phyloP scores from a whole-genome alignment of 2,113 vertebrate species.

The Chrysochloris asiatica region DNA sequence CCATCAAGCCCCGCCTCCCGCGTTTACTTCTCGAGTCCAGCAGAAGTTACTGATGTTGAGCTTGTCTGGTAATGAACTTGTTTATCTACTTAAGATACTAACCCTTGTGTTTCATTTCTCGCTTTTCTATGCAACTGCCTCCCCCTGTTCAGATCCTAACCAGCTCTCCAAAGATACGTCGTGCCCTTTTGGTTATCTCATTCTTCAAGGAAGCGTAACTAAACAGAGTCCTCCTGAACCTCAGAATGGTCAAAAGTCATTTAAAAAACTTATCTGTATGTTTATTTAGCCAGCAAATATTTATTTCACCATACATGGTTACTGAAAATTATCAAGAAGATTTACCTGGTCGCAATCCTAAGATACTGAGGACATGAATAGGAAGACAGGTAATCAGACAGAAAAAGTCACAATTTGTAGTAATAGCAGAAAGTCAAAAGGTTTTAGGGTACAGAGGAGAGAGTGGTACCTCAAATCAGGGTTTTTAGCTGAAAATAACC shows the following conservation, averaged over 20 bases:
- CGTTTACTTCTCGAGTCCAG: not conserved
- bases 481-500: not conserved
- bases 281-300: conserved; percentile 32
- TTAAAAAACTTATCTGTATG: not conserved
- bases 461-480: fast-evolving
- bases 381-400: not conserved
- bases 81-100: not conserved
- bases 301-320: not conserved
- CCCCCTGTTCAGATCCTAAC: not conserved
- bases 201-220: not conserved
- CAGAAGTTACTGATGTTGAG: not conserved
- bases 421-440: not conserved
- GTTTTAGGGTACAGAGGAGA: not conserved
- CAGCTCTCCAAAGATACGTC: not conserved
- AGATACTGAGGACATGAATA: not conserved
- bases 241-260: not conserved
- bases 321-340: not conserved
- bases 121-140: not conserved
- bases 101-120: not conserved
- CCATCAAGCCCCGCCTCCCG: no score
- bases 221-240: not conserved
- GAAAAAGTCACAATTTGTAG: not conserved
- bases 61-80: not conserved
- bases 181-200: not conserved
- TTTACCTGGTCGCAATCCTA: not conserved